These are phyloP conservation scores for Camelus dromedarius DNA, from an alignment of 2,113 vertebrate species.

Conservation along the genomic window DNA sequence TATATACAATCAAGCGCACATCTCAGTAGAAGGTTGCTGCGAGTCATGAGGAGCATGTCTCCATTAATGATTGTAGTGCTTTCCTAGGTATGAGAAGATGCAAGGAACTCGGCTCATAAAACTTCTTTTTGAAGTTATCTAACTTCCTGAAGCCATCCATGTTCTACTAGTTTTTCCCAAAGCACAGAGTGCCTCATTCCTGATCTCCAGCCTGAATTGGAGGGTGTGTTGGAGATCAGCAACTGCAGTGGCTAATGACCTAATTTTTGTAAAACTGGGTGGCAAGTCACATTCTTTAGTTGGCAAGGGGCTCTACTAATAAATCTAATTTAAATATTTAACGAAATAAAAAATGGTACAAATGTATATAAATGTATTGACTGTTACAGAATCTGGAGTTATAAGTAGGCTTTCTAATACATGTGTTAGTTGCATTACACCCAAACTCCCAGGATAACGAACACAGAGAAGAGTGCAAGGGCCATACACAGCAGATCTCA, in stretches of 20 bases:
- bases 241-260: not conserved
- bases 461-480: not conserved
- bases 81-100: not conserved
- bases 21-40: not conserved
- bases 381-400: not conserved
- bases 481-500: not conserved
- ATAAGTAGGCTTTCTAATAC: not conserved
- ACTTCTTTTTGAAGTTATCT: not conserved
- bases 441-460: not conserved
- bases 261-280: not conserved
- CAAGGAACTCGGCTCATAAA: not conserved
- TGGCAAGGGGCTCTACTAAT: not conserved
- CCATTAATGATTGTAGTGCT: not conserved
- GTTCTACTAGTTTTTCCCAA: not conserved
- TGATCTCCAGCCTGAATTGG: not conserved
- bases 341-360: constrained; percentile 47
- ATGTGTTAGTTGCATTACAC: not conserved
- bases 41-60: not conserved
- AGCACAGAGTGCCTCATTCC: not conserved
- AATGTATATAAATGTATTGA: not conserved
- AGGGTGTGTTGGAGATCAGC: not conserved
- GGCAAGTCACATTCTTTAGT: not conserved
- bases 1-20: not conserved
- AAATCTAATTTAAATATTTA: constrained; percentile 38
- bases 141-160: not conserved